Conservation (phyloP, 2,888 invertebrate genomes). For the Dexiosoma caninum region DNA sequence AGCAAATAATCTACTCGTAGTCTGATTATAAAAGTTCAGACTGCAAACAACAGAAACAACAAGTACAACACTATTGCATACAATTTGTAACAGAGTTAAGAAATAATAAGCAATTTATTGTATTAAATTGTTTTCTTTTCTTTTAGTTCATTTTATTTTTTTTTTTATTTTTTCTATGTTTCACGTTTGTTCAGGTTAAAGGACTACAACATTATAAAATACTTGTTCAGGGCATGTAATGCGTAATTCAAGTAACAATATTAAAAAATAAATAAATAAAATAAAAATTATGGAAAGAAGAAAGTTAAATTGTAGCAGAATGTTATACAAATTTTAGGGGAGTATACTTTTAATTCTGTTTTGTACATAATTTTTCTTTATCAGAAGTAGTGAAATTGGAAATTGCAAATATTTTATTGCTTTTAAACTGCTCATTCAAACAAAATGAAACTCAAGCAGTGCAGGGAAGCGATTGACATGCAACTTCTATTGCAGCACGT, state of each 20-base stretch:
- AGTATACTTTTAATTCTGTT: background rate
- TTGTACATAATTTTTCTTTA: background rate
- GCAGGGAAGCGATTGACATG: background rate
- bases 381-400: background rate
- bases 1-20: conserved; percentile 1
- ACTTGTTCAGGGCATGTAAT: conserved; percentile 32
- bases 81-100: background rate
- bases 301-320: background rate
- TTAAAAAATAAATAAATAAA: conserved; percentile 1
- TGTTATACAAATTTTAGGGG: background rate
- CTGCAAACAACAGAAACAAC: background rate
- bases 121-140: background rate
- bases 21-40: conserved; percentile 2
- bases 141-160: too few species aligned
- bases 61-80: background rate
- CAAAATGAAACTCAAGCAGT: background rate
- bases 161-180: too few species aligned
- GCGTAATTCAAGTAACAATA: conserved; percentile 12
- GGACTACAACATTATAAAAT: conserved; percentile 39
- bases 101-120: background rate
- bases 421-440: background rate
- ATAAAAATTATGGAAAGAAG: background rate
- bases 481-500: background rate
- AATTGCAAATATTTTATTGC: background rate
- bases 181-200: conserved; percentile 6